These are phyloP conservation scores for Mactra quadrangularis DNA, from an alignment of 1,140 invertebrate species.

Conservation along the genomic window DNA sequence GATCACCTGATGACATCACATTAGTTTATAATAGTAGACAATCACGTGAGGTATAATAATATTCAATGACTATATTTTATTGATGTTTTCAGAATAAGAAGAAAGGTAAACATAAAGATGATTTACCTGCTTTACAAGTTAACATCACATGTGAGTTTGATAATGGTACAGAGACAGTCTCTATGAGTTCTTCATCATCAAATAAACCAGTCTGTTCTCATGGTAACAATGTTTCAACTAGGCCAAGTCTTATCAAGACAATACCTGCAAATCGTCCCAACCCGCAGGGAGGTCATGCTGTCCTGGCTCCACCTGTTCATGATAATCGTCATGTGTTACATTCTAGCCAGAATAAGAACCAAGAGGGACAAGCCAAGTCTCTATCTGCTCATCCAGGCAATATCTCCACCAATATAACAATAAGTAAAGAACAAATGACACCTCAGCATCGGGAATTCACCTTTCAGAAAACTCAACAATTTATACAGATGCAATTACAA, in stretches of 20 bases:
- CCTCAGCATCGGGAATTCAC: constrained; percentile 55
- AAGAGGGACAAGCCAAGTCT: neutral
- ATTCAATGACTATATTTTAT: too few relatives aligned
- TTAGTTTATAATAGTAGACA: too few relatives aligned
- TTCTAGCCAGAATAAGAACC: constrained; percentile 50
- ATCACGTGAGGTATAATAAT: too few relatives aligned
- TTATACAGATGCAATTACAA: constrained; percentile 53
- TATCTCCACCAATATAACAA: neutral
- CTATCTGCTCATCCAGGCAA: too few relatives aligned
- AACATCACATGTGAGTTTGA: constrained; percentile 60
- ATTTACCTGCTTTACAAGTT: constrained; percentile 31
- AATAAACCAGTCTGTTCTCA: neutral
- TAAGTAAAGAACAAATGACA: constrained; percentile 34
- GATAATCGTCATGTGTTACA: constrained; percentile 56
- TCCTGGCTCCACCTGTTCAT: constrained; percentile 20
- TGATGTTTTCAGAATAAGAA: constrained; percentile 50
- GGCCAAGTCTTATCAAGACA: neutral
- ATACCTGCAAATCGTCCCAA: constrained; percentile 9
- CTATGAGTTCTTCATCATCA: neutral
- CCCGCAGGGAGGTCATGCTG: constrained; percentile 31
- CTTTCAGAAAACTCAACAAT: constrained; percentile 57
- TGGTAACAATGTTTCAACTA: neutral
- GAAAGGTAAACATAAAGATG: constrained; percentile 57
- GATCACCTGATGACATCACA: too few relatives aligned
- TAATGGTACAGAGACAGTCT: neutral